phyloP scores from a whole-genome alignment of 2,113 vertebrate genomes.

The Oreocharis arfaki region DNA sequence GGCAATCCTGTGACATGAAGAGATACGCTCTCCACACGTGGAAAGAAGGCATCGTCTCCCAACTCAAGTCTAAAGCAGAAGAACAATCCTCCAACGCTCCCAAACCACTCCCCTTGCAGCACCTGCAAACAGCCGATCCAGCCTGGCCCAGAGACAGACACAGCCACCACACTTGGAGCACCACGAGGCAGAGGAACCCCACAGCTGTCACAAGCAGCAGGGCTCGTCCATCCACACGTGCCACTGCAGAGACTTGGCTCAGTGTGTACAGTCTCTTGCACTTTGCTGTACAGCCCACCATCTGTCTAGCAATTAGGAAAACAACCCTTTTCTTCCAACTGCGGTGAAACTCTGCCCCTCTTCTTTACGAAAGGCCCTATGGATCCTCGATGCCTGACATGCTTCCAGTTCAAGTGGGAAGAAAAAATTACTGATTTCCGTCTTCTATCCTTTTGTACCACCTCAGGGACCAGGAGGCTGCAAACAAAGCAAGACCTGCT shows the following conservation, averaged over 20 bases:
- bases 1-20: fast-evolving
- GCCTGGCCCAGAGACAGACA: neutral
- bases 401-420: neutral
- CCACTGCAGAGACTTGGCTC: neutral
- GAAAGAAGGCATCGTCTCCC: neutral
- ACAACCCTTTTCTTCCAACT: neutral
- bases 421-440: neutral
- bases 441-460: neutral
- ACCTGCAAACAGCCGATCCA: neutral
- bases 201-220: neutral
- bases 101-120: neutral
- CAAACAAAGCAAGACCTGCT: neutral
- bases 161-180: neutral
- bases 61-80: neutral
- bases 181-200: neutral
- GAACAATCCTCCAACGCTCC: fast-evolving
- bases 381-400: neutral
- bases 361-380: neutral
- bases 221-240: fast-evolving
- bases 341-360: neutral
- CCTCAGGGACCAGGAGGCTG: neutral
- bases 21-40: fast-evolving
- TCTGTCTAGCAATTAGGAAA: neutral
- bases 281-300: neutral
- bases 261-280: fast-evolving